phyloP scores from a whole-genome alignment of 1,140 invertebrate species.

The Macrobrachium rosenbergii region DNA sequence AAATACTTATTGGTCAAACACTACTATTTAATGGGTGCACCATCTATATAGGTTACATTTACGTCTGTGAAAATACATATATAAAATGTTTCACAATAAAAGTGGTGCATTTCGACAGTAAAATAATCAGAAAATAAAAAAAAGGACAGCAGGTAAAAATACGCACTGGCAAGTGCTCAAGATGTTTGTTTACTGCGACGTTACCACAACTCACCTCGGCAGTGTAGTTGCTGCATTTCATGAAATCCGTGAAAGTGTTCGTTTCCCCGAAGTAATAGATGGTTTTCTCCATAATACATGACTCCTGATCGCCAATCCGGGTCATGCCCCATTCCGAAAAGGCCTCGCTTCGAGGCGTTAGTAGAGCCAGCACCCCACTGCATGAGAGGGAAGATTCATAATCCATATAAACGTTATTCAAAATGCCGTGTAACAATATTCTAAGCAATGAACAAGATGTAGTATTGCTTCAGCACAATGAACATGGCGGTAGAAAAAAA shows the following conservation, averaged over 20 bases:
- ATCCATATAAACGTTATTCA: too few relatives aligned
- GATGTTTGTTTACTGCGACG: background rate
- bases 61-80: too few relatives aligned
- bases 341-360: slow-evolving; percentile 37
- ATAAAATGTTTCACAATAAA: too few relatives aligned
- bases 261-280: slow-evolving; percentile 45
- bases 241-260: background rate
- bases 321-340: slow-evolving; percentile 50
- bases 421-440: too few relatives aligned
- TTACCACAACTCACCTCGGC: slow-evolving; percentile 29
- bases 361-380: slow-evolving; percentile 32
- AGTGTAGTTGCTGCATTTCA: slow-evolving; percentile 40
- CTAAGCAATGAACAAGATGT: background rate
- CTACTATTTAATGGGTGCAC: too few relatives aligned
- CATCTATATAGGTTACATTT: too few relatives aligned
- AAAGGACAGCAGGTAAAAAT: background rate
- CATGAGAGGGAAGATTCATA: background rate
- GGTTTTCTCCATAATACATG: slow-evolving; percentile 35
- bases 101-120: too few relatives aligned
- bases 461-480: background rate
- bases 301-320: slow-evolving; percentile 40
- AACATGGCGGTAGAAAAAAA: too few relatives aligned
- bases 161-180: background rate
- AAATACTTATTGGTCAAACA: too few relatives aligned
- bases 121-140: background rate